Evolutionary conservation across 2,888 invertebrate genomes (phyloP), one percentile per base, ranked within the genome.

Genomic region (Zygogramma bicolorata): DNA sequence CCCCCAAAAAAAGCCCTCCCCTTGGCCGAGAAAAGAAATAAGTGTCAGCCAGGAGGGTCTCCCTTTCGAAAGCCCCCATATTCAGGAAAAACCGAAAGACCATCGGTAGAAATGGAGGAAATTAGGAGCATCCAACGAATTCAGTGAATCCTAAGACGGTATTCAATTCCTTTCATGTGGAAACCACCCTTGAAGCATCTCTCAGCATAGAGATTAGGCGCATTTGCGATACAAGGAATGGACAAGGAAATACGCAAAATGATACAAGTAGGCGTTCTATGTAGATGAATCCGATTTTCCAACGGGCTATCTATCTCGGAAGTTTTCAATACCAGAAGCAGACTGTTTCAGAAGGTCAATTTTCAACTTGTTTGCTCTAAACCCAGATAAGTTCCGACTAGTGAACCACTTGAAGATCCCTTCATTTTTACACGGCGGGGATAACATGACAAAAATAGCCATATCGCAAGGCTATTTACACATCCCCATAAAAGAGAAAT

Each of bases 351-450:
- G 8, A 8, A 25, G 75, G 29, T 73, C 66, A 1, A 71, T 76
- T 13, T 61, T 76, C 68, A 75, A 75, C 57, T 66, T 76, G n/a
- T n/a, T 31, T 13, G 57, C 61, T 4, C 66, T 77, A 31, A 76
- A 76, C 69, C 40, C 15, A 10, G 20, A 18, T 62, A 75, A 69
- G 27, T 75, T 75, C 59, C 65, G 69, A n/a, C n/a, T n/a, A n/a
- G n/a, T n/a, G n/a, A n/a, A n/a, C n/a, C n/a, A n/a, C n/a, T n/a
- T n/a, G n/a, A n/a, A n/a, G n/a, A n/a, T n/a, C n/a, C n/a, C n/a
- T n/a, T n/a, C n/a, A n/a, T n/a, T n/a, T n/a, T n/a, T 75, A 3
- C 75, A 74, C 59, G 5, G n/a, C 10, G 34, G 49, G 22, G 73
- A 73, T 20, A 20, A 7, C 59, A 18, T 68, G 10, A 10, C 20